A percentile compares a stretch with the other conserved stretches of the same genome.
phyloP scores from a whole-genome alignment of 2,888 invertebrate genomes.

The Galeopsomyia nigrocyanea region DNA sequence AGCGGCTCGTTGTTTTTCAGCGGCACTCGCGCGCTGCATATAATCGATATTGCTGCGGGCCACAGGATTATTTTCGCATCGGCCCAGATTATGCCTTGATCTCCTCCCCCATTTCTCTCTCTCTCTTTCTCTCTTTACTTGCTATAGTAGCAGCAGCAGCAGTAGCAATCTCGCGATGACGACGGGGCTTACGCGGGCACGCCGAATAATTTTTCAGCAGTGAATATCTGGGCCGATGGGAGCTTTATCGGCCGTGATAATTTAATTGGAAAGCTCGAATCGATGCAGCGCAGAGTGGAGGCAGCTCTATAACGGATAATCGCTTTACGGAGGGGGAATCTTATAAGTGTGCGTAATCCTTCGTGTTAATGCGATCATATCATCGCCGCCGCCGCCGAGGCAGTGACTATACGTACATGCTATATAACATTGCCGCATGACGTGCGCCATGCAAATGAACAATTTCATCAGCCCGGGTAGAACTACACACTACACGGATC shows the following conservation, averaged over 20 bases:
- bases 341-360: conserved; percentile 34
- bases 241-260: conserved; percentile 38
- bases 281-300: conserved; percentile 11
- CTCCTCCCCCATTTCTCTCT: neutral
- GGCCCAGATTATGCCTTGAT: conserved; percentile 32
- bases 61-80: conserved; percentile 41
- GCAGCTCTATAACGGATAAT: conserved; percentile 10
- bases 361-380: conserved; percentile 33
- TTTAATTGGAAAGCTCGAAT: conserved; percentile 37
- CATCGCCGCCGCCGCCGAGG: neutral
- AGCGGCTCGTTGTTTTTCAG: conserved; percentile 27
- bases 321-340: conserved; percentile 29
- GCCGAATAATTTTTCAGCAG: conserved; percentile 35
- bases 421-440: too few species aligned
- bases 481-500: neutral
- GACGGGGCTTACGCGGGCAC: neutral
- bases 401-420: too few species aligned
- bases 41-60: conserved; percentile 35
- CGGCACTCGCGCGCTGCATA: conserved; percentile 1
- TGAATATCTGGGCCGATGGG: conserved; percentile 20
- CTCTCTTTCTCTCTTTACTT: neutral
- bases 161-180: conserved; percentile 22
- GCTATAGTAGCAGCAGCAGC: neutral
- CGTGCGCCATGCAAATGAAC: too few species aligned
- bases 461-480: too few species aligned